Base-by-base conservation (phyloP, 1,140 invertebrate genomes). In the Microplitis demolitor region DNA sequence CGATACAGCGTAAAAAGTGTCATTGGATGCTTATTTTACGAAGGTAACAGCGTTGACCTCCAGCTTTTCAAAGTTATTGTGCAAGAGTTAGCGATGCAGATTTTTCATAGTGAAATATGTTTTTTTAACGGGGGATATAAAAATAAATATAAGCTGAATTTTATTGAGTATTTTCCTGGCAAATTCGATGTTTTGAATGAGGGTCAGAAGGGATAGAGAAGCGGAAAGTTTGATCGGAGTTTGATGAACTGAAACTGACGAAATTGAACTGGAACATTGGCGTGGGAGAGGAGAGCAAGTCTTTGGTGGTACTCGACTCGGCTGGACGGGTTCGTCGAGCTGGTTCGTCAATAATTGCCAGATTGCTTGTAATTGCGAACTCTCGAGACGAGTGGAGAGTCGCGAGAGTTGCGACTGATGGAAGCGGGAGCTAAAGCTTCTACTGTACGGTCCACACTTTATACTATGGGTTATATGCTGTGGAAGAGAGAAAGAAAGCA, bases 311-410 rank as follows among this genome's bases (percentile, higher is more conserved):
- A 31, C 39, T 35, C 45, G 70, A 62, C 39, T 78, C 71, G 34
- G 64, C 68, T 74, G 77, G 71, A 69, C 73, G 24, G 24, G 24
- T 24, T 24, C 24, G 24, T 24, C 24, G 24, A 24, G 24, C 74
- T 77, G 74, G 75, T 78, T 78, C 78, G 73, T 76, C 78, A 80
- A 81, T 84, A 80, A 83, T 84, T 84, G 83, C 80, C 82, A 81
- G 82, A 83, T 84, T 83, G 83, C 79, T 83, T 81, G 82, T 83
- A 83, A 84, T 83, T 83, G 82, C 79, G 80, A 82, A 77, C 81
- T 80, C 81, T 84, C 76, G 81, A 83, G 82, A 84, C 81, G 75
- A 80, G 71, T 75, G 68, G 75, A 76, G 74, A 67, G 75, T 66
- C 71, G 74, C 33, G 60, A 66, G 61, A 11, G 50, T 56, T 51